Base-by-base conservation (phyloP, 2,797 vertebrate genomes). In the Philypnodon macrostomus region DNA sequence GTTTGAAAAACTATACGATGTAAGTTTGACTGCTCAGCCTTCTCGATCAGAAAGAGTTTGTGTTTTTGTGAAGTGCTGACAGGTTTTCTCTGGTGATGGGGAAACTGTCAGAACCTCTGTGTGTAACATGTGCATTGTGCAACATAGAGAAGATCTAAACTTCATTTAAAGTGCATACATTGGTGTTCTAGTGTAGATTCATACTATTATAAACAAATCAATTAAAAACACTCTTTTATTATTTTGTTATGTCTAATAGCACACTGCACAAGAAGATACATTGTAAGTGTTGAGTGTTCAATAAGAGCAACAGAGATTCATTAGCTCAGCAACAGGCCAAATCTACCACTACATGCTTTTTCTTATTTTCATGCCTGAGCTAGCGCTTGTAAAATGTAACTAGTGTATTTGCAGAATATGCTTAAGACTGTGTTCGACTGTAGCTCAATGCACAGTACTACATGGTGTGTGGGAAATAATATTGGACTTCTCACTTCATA, bases 401-500 rank as follows among this genome's bases (percentile, higher is more conserved):
- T 61, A 63, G 38, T 59, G 24, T 29, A 42, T 12, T 3, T 27
- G 14, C 4, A 41, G 21, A 14, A 27, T 27, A 42, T 2, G 26
- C 9, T 41, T 41, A 14, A 62, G 41, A 51, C 33, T 73, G 60
- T 64, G 44, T 71, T 64, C 53, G 75, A 63, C 35, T 16, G 47
- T 21, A 54, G 19, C 52, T 49, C 36, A 17, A 41, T 54, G 35
- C 45, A 38, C 37, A 58, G 63, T 40, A 7, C n/a, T n/a, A n/a
- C 18, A 21, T 14, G 1, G 60, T 56, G 60, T 47, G 36, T 40
- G 50, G 44, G 2, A 48, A 58, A 54, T 71, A 31, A 23, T 61
- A 78, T 82, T 77, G 63, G 57, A 74, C 75, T 75, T 82, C 69
- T 73, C 80, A 80, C 81, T 56, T 83, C 74, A 54, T 84, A 84